Conservation (phyloP, 2,113 vertebrate species). For the Cynocephalus volans region DNA sequence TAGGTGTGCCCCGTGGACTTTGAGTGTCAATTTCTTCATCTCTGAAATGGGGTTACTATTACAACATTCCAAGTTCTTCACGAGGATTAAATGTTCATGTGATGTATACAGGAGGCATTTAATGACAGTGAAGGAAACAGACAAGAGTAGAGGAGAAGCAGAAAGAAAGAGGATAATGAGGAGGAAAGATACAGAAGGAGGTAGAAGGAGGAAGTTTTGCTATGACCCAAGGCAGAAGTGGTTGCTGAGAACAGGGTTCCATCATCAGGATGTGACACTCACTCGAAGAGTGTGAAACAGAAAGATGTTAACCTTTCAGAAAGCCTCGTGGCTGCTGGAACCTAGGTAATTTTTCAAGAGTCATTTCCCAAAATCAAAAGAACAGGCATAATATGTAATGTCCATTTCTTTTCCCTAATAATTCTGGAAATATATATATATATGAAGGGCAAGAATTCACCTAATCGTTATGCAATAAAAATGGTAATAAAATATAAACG, state of each 20-base stretch:
- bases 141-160: not conserved
- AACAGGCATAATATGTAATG: not conserved
- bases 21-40: not conserved
- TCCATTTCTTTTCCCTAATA: not conserved
- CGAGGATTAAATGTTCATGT: accelerated
- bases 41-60: not conserved
- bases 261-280: no score
- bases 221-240: not conserved
- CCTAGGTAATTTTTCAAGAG: not conserved
- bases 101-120: not conserved
- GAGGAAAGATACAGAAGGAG: not conserved
- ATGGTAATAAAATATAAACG: not conserved
- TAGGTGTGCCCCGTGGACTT: accelerated
- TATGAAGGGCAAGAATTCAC: not conserved
- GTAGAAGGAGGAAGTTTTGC: not conserved
- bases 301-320: not conserved
- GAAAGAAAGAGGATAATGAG: not conserved
- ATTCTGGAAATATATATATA: not conserved
- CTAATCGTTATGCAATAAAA: not conserved
- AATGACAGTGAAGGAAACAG: not conserved
- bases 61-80: not conserved
- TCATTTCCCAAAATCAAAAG: not conserved
- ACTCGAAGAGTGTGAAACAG: not conserved
- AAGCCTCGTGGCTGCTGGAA: not conserved
- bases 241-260: not conserved